Evolutionary conservation across 2,888 invertebrate species (phyloP).

Genomic region (Pollenia griseotomentosa): DNA sequence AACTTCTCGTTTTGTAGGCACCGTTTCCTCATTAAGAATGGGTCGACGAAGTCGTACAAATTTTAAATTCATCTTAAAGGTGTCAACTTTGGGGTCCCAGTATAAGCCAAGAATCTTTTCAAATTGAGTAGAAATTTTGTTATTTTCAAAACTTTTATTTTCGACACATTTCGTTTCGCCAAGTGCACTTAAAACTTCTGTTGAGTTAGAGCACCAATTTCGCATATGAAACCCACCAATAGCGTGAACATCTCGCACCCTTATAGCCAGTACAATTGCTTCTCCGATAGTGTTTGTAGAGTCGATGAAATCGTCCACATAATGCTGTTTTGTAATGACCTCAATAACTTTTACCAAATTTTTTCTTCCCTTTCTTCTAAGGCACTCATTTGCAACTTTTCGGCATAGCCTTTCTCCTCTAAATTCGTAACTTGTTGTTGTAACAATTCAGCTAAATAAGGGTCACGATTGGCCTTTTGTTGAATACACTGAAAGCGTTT

Average conservation of each 20-base stretch:
- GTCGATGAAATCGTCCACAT: slow-evolving; percentile 11
- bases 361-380: background rate
- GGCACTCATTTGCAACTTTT: background rate
- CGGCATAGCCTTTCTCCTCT: slow-evolving; percentile 53
- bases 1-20: slow-evolving; percentile 46
- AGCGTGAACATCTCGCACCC: slow-evolving; percentile 15
- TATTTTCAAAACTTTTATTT: background rate
- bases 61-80: slow-evolving; percentile 48
- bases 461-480: slow-evolving; percentile 7
- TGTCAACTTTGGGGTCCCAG: slow-evolving; percentile 22
- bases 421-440: slow-evolving; percentile 59
- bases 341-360: slow-evolving; percentile 37
- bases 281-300: background rate
- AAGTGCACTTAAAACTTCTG: slow-evolving; percentile 21
- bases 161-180: slow-evolving; percentile 14
- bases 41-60: slow-evolving; percentile 7
- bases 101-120: slow-evolving; percentile 36
- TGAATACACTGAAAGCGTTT: slow-evolving; percentile 47
- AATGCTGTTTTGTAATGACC: slow-evolving; percentile 34
- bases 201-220: slow-evolving; percentile 49
- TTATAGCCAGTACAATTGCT: slow-evolving; percentile 17
- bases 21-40: background rate
- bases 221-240: slow-evolving; percentile 28
- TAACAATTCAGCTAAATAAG: slow-evolving; percentile 14
- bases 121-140: background rate